Base-by-base conservation (phyloP, 2,797 vertebrate species). In the Necrosyrtes monachus region DNA sequence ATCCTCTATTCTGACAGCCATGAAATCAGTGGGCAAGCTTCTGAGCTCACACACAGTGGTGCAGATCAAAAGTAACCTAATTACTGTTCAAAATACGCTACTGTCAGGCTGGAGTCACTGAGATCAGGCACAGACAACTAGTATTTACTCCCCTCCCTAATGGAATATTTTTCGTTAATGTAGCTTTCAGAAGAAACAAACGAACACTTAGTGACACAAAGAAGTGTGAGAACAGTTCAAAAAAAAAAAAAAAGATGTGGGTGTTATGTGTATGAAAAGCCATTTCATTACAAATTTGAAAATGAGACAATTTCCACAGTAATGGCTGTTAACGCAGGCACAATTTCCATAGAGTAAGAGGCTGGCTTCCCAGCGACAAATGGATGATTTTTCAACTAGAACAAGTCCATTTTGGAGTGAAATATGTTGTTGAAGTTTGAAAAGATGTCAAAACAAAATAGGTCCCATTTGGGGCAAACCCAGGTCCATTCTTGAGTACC, bases 111-210 rank as follows among this genome's bases (percentile, higher is more conserved):
- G 62, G 35, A 92, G 62, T 51, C 69, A 75, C 28, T 4, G 23
- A 92, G 67, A 75, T 62, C 78, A 75, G 50, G 39, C 31, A 62
- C 28, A 48, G 19, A 64, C 35, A 48, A 85, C 18, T 70, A 54
- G 35, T 65, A 54, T 85, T 95, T 96, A 85, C 18, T 75, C 43
- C 39, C 33, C 13, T 93, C 5, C 3, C 28, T 81, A 92, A 77
- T 35, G 59, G 48, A 63, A 20, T 39, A 89, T 75, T 95, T 94
- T 93, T 95, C 5, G 6, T 80, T 84, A 89, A 72, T 33, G 65
- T 57, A 50, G 31, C 77, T 93, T 95, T 96, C 68, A 90, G 88
- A 73, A 92, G 79, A 96, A 97, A 88, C 70, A 92, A 90, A 69
- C 1, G 27, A 67, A 59, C 74, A 88, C 65, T 92, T 85, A 88